These are phyloP conservation scores for Anomalospiza imberbis DNA, from an alignment of 2,797 vertebrate genomes.

Conservation along the genomic window DNA sequence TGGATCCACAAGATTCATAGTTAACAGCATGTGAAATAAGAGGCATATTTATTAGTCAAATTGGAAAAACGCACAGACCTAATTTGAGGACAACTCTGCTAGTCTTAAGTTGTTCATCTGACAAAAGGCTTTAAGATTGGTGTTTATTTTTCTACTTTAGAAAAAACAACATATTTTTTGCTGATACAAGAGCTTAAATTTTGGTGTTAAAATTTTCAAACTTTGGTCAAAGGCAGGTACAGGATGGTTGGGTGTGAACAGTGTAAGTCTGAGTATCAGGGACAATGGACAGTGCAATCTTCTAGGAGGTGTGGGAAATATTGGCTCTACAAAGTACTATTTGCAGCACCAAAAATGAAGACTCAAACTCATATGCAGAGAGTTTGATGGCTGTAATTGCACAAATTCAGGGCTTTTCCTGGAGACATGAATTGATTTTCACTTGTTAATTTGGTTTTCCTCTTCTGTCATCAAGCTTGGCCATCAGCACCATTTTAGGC, in stretches of 20 bases:
- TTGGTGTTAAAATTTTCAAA: background rate
- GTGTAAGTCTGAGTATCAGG: background rate
- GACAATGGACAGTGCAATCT: background rate
- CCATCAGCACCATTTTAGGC: background rate
- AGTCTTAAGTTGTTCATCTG: background rate
- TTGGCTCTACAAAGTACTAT: background rate
- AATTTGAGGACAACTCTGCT: background rate
- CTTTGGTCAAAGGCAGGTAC: background rate
- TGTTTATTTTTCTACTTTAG: background rate
- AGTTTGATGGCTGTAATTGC: constrained; percentile 28
- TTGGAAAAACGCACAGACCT: background rate
- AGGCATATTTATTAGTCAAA: background rate
- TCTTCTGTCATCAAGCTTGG: constrained; percentile 51
- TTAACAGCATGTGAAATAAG: background rate
- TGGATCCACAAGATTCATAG: background rate
- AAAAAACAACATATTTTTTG: background rate
- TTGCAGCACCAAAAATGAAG: constrained; percentile 38
- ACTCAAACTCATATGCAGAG: constrained; percentile 45
- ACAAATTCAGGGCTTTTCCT: constrained; percentile 61
- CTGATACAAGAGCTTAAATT: background rate
- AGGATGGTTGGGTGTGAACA: background rate
- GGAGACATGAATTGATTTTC: constrained; percentile 65
- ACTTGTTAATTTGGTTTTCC: constrained; percentile 56
- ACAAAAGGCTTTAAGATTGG: background rate
- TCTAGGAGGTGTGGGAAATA: background rate